Evolutionary conservation across 1,140 invertebrate genomes (phyloP).

Genomic region (Scaptomyza montana): DNA sequence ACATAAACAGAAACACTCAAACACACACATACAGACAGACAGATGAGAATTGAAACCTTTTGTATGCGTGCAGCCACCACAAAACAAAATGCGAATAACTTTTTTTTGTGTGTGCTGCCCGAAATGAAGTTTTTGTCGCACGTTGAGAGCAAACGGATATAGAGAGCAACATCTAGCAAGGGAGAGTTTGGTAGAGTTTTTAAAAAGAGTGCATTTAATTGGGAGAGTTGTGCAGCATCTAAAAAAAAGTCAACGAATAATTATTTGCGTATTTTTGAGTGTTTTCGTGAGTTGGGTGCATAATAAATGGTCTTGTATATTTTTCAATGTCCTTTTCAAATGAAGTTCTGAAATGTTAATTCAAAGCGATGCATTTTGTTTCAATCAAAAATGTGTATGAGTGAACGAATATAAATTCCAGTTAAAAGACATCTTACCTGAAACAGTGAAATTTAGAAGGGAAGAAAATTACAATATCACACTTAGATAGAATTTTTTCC

Average conservation of each 20-base stretch:
- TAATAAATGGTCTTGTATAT: conserved; percentile 2
- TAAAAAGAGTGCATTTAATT: conserved; percentile 25
- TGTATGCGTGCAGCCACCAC: conserved; percentile 38
- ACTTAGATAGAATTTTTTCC: too few relatives aligned
- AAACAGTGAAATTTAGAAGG: too few relatives aligned
- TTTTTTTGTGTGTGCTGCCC: conserved; percentile 36
- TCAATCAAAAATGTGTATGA: neutral
- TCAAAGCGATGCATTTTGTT: conserved; percentile 7
- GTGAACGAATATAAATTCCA: too few relatives aligned
- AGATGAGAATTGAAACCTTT: conserved; percentile 19
- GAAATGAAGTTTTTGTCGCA: conserved; percentile 49
- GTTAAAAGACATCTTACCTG: too few relatives aligned
- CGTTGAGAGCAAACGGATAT: conserved; percentile 22
- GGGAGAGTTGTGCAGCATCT: conserved; percentile 75
- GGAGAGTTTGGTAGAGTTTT: conserved; percentile 21
- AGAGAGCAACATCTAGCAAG: conserved; percentile 19
- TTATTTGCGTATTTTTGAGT: conserved; percentile 9
- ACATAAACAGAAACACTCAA: neutral
- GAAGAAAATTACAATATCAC: too few relatives aligned
- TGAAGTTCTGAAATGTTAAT: conserved; percentile 23
- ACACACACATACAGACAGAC: neutral
- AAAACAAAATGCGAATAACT: conserved; percentile 37
- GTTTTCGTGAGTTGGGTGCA: conserved; percentile 23
- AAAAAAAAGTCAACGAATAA: conserved; percentile 12
- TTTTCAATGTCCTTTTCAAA: conserved; percentile 56